Percentiles rank a stretch among this genome's conserved stretches.
Conservation (phyloP, 2,113 vertebrate genomes). For the Bos javanicus region DNA sequence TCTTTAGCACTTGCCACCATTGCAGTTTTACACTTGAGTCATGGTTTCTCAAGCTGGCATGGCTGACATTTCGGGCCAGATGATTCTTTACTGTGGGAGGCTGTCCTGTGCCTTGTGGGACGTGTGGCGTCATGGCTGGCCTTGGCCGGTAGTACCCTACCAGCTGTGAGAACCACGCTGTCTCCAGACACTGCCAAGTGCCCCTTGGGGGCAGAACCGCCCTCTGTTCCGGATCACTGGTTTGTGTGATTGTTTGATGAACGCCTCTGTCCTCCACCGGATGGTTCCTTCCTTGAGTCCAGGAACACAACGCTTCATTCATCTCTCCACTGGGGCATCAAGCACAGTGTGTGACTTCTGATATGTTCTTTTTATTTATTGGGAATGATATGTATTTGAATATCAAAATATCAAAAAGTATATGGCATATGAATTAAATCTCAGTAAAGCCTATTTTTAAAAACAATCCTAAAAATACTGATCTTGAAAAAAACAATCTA, state of each 20-base stretch:
- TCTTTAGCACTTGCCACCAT: neutral
- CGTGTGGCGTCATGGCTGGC: neutral
- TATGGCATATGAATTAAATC: neutral
- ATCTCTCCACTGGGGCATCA: neutral
- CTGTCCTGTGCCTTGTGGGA: neutral
- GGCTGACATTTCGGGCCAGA: neutral
- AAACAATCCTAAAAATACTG: neutral
- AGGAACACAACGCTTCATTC: neutral
- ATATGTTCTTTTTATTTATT: neutral
- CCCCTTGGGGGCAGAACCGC: neutral
- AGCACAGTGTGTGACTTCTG: neutral
- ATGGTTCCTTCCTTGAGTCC: rapidly evolving
- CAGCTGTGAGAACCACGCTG: neutral
- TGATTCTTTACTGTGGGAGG: neutral
- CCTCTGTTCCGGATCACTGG: neutral
- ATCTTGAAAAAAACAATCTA: neutral
- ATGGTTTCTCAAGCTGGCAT: neutral
- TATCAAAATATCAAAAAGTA: neutral
- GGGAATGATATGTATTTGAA: neutral
- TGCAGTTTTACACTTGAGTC: neutral
- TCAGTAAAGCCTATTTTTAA: neutral
- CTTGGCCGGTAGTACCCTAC: neutral
- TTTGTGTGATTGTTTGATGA: neutral
- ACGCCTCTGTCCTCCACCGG: neutral
- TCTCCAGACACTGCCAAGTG: neutral